Percentiles rank a stretch among this genome's conserved stretches.
These are phyloP conservation scores for Alcedo quadribrachys DNA, from an alignment of 2,797 vertebrate species.

Conservation along the genomic window DNA sequence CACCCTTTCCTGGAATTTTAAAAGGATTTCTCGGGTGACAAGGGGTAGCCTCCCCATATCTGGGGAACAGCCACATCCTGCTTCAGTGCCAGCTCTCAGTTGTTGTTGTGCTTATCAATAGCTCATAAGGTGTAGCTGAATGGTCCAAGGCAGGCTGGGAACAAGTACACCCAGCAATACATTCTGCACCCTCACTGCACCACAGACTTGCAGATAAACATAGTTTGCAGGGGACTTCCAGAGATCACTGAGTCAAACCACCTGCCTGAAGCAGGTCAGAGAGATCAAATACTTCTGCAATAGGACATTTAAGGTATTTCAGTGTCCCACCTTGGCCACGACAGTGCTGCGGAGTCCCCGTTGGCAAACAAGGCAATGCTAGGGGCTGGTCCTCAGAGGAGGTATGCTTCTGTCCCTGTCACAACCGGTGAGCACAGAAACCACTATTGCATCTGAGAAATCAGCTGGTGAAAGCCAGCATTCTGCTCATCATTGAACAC, in stretches of 20 bases:
- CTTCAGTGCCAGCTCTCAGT: not conserved
- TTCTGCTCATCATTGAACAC: not conserved
- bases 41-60: not conserved
- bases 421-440: not conserved
- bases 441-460: not conserved
- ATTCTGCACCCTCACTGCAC: not conserved
- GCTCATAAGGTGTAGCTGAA: not conserved
- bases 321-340: fast-evolving
- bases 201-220: not conserved
- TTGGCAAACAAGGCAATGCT: not conserved
- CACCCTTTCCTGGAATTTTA: not conserved
- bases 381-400: not conserved
- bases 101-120: not conserved
- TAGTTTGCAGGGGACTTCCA: not conserved
- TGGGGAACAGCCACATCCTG: not conserved
- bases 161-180: not conserved
- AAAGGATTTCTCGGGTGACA: not conserved
- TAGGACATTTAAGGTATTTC: not conserved
- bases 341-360: not conserved
- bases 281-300: not conserved
- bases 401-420: not conserved
- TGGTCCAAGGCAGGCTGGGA: not conserved
- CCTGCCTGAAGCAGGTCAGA: not conserved
- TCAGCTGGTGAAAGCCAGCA: not conserved
- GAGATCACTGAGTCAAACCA: not conserved